Base-by-base conservation (phyloP, 2,113 vertebrate genomes). In the Lamprotornis superbus region DNA sequence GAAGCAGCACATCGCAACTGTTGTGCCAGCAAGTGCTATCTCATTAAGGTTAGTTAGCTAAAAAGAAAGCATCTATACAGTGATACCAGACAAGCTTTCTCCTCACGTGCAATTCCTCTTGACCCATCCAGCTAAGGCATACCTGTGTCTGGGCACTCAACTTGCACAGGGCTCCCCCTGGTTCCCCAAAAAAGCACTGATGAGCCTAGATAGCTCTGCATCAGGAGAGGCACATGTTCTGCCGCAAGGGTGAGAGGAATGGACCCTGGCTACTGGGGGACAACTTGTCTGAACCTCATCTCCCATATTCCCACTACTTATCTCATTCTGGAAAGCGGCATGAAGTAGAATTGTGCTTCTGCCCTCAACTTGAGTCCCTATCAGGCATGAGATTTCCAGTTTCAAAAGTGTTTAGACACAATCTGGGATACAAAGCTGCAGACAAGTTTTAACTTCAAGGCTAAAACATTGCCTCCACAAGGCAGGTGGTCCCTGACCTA, bases 61-160 rank as follows among this genome's bases (percentile, higher is more conserved):
- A 25, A 61, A 80, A 46, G 40, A 23, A 73, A 83, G 39, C 15
- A 15, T 7, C 60, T 47, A 0, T 2, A 18, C 1, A 1, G 23
- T 22, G 35, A 7, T 25, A 12, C 7, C 4, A 47, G 24, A 37
- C 28, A 19, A n/a, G 27, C 53, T n/a, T 37, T 10, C 46, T 40
- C 28, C 83, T 53, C 35, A 6, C 25, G 1, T 0, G 3, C 4
- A 27, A 24, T 31, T 40, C 39, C 39, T 60, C 4, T 0, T 13
- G 21, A 15, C 30, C 18, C 33, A 27, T 7, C 39, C 27, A 9
- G 61, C 50, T 25, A 16, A 13, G 53, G 65, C 70, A 60, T 5
- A 0, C 12, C 15, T 3, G 3, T 5, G 8, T 27, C 57, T 60
- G 64, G 59, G 50, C 55, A 11, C 27, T n/a, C 27, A 7, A 0